These are phyloP conservation scores for mouse (Mus musculus) DNA, from an alignment of 2,113 vertebrate genomes.

Conservation along the genomic window GRCm39 chr3:156892501-156893000, in stretches of 20 bases:
- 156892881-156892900: not conserved
- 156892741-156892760: not conserved
- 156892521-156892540: not conserved
- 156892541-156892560: not conserved
- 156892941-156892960: not conserved
- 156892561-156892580: not conserved
- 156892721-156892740: not conserved
- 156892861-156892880: slow-evolving; percentile 44
- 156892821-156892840: not conserved
- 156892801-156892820: not conserved
- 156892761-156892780: not conserved
- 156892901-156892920: not conserved
- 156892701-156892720: not conserved
- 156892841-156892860: slow-evolving; percentile 8
- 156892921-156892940: not conserved
- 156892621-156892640: not conserved
- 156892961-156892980: slow-evolving; percentile 28
- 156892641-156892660: not conserved
- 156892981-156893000: not conserved
- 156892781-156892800: not conserved
- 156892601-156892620: not conserved
- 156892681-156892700: not conserved
- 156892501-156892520: not conserved
- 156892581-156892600: not conserved
- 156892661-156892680: not conserved